Evolutionary conservation across 1,140 invertebrate species (phyloP).

Genomic region (Pseudachorutes palmiensis): DNA sequence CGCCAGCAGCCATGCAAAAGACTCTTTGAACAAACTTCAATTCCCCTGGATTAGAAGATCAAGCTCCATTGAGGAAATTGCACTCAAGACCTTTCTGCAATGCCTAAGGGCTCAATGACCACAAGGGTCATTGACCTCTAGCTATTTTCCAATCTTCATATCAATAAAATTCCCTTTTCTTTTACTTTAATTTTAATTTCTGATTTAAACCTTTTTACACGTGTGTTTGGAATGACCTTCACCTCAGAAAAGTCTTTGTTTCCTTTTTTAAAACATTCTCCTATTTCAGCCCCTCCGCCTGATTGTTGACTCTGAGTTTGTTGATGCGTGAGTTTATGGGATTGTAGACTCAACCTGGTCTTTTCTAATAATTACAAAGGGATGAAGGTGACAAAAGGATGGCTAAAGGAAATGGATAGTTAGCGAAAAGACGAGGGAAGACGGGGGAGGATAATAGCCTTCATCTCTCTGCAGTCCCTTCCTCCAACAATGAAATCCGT

Average conservation of each 20-base stretch:
- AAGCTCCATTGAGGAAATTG: too few relatives aligned
- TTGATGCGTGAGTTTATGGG: constrained; percentile 33
- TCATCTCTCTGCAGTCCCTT: too few relatives aligned
- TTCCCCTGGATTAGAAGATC: background rate
- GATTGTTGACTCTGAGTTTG: constrained; percentile 26
- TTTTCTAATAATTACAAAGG: background rate
- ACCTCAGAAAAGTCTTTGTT: background rate
- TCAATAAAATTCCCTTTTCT: too few relatives aligned
- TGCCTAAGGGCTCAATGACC: too few relatives aligned
- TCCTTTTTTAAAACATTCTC: background rate
- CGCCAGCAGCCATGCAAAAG: background rate
- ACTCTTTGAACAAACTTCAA: background rate
- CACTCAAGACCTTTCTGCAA: too few relatives aligned
- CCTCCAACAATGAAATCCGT: constrained; percentile 11
- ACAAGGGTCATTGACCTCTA: too few relatives aligned
- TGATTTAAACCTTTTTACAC: background rate
- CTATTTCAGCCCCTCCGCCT: background rate
- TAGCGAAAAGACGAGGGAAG: constrained; percentile 1
- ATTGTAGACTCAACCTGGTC: constrained; percentile 16
- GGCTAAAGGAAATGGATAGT: constrained; percentile 12
- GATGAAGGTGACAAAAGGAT: background rate
- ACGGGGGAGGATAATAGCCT: constrained; percentile 28
- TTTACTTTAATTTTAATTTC: too few relatives aligned
- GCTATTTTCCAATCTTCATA: background rate
- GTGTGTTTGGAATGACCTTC: background rate